These are phyloP conservation scores for Amiota minor DNA, from an alignment of 2,888 invertebrate genomes.

Conservation along the genomic window DNA sequence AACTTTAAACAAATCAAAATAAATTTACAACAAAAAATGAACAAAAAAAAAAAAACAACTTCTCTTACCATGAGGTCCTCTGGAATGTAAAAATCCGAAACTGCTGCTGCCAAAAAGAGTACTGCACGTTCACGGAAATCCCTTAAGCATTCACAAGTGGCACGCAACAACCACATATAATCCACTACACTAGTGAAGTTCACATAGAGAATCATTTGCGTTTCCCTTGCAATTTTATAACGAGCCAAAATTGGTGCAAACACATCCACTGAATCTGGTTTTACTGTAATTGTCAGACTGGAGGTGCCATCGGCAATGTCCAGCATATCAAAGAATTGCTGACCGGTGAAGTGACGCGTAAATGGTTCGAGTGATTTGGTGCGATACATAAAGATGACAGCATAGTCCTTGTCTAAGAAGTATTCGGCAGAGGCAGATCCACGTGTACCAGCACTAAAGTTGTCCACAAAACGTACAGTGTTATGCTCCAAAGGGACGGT, in stretches of 20 bases:
- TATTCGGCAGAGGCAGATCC: conserved; percentile 97
- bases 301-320: conserved; percentile 76
- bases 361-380: conserved; percentile 93
- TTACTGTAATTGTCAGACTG: conserved; percentile 80
- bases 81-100: conserved; percentile 98
- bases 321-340: conserved; percentile 86
- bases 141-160: conserved; percentile 85
- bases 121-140: conserved; percentile 81
- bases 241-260: conserved; percentile 81
- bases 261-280: conserved; percentile 82
- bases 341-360: conserved; percentile 87
- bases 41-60: not conserved
- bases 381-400: conserved; percentile 95
- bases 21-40: conserved; percentile 7
- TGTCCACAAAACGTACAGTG: conserved; percentile 98
- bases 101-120: conserved; percentile 97
- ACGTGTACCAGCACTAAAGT: conserved; percentile 97
- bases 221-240: conserved; percentile 86
- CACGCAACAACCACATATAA: conserved; percentile 92
- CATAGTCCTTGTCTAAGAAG: conserved; percentile 89
- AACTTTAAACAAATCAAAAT: not conserved
- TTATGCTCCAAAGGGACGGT: conserved; percentile 97
- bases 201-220: conserved; percentile 82
- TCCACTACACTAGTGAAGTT: conserved; percentile 90
- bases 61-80: conserved; percentile 87